phyloP scores from a whole-genome alignment of 64 coral and sea anemone genomes.

The Montipora foliosa region DNA sequence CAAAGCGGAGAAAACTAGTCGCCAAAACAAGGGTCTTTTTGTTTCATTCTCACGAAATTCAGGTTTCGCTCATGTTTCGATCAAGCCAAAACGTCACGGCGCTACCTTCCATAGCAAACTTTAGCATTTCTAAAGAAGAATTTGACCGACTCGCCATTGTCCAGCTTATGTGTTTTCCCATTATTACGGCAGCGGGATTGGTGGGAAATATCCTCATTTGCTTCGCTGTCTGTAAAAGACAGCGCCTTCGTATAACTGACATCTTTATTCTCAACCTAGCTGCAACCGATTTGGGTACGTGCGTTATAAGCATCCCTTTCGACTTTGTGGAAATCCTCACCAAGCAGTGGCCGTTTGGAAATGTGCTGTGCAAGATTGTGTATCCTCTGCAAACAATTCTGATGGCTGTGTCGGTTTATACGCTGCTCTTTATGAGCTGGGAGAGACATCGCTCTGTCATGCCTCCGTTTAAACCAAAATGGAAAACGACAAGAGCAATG shows the following conservation, averaged over 20 bases:
- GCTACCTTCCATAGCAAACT: neutral
- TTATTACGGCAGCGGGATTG: constrained; percentile 79
- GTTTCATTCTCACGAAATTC: neutral
- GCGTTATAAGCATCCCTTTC: constrained; percentile 86
- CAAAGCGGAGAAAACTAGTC: neutral
- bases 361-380: constrained; percentile 82
- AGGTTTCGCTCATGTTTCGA: neutral
- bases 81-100: neutral
- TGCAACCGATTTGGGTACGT: constrained; percentile 78
- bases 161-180: constrained; percentile 79
- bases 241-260: constrained; percentile 80
- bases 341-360: constrained; percentile 81
- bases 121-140: neutral
- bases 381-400: constrained; percentile 89
- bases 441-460: constrained; percentile 85
- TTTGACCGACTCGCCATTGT: constrained; percentile 38
- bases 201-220: constrained; percentile 86
- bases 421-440: constrained; percentile 87
- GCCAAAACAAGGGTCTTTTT: neutral
- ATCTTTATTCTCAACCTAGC: constrained; percentile 89
- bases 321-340: constrained; percentile 85
- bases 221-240: constrained; percentile 79
- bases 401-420: constrained; percentile 85
- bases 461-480: constrained; percentile 81
- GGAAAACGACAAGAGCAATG: constrained; percentile 64